phyloP scores from a whole-genome alignment of 2,113 vertebrate species.

The Misgurnus anguillicaudatus region DNA sequence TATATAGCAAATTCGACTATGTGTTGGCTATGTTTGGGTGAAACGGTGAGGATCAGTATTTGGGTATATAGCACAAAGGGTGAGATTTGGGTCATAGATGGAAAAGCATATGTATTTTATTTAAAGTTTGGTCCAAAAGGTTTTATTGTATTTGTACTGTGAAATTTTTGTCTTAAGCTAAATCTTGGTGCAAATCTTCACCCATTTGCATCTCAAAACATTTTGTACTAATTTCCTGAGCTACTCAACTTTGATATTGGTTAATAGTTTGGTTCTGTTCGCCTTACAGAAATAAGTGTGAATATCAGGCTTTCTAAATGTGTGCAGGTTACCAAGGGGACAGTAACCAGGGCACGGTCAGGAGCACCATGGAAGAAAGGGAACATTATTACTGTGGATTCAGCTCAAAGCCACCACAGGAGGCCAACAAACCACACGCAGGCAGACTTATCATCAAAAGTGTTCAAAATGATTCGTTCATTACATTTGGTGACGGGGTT shows the following conservation, averaged over 20 bases:
- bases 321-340: conserved; percentile 60
- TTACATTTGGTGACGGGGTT: conserved; percentile 24
- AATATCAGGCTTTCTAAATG: conserved; percentile 42
- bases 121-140: background rate
- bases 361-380: conserved; percentile 26
- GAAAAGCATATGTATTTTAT: background rate
- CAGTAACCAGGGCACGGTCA: conserved; percentile 56
- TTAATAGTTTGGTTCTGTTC: background rate
- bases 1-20: background rate
- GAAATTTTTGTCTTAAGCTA: background rate
- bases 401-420: conserved; percentile 31
- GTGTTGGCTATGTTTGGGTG: background rate
- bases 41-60: background rate
- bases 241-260: background rate
- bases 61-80: background rate
- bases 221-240: background rate
- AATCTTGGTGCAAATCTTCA: no score
- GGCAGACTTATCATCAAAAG: conserved; percentile 49
- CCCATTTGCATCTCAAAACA: background rate
- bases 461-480: conserved; percentile 39
- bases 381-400: conserved; percentile 49
- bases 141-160: background rate
- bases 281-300: background rate
- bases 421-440: conserved; percentile 34
- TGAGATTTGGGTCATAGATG: background rate